These are phyloP conservation scores for Notamacropus eugenii DNA, from an alignment of 2,797 vertebrate genomes.

Conservation along the genomic window DNA sequence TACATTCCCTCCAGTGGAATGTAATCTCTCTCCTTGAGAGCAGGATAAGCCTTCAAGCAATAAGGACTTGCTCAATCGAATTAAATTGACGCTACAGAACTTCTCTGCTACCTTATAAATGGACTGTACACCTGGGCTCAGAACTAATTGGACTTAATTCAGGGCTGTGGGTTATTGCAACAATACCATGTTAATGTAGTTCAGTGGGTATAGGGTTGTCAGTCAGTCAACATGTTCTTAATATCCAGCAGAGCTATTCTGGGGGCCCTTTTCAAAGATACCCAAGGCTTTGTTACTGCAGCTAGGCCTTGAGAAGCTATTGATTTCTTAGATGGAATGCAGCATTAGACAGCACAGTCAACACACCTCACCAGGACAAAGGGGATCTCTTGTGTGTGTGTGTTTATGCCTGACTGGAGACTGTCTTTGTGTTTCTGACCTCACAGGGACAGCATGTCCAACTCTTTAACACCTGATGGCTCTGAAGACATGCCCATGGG, in stretches of 20 bases:
- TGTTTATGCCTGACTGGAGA: not conserved
- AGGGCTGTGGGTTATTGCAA: not conserved
- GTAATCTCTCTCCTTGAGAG: not conserved
- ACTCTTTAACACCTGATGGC: conserved; percentile 87
- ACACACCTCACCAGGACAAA: not conserved
- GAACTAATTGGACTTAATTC: not conserved
- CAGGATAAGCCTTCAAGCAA: too few relatives aligned
- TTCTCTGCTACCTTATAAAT: not conserved
- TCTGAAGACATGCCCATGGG: conserved; percentile 87
- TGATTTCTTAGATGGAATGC: not conserved
- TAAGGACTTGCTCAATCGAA: not conserved
- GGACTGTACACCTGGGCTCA: not conserved
- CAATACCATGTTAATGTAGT: not conserved
- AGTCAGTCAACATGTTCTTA: not conserved
- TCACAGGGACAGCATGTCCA: conserved; percentile 83
- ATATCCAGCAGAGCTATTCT: not conserved
- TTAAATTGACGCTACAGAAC: not conserved
- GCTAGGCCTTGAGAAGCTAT: not conserved
- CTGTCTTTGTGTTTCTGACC: conserved; percentile 42
- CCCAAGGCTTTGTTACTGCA: not conserved
- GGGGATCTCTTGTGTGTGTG: not conserved
- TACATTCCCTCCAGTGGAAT: not conserved
- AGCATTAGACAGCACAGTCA: not conserved
- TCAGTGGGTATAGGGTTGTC: not conserved
- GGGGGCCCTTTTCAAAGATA: not conserved